Percentiles rank a stretch among this genome's conserved stretches.
phyloP scores from a whole-genome alignment of 2,797 vertebrate species.

The Stomatorhinus walkeri region DNA sequence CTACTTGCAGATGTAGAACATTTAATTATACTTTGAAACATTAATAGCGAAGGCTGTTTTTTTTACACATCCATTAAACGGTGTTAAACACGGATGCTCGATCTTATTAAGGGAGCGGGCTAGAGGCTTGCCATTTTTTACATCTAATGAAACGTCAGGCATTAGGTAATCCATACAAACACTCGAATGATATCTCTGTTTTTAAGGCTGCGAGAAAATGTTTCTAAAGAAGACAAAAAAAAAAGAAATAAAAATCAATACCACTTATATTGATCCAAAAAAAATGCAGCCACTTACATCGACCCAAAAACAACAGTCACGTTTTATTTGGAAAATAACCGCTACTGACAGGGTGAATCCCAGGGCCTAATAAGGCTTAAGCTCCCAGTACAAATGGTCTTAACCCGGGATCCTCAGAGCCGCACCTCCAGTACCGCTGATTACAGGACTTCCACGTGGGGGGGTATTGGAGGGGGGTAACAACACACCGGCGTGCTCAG shows the following conservation, averaged over 20 bases:
- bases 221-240: slow-evolving; percentile 15
- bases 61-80: slow-evolving; percentile 56
- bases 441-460: not conserved
- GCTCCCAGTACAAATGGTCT: slow-evolving; percentile 30
- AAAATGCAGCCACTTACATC: not conserved
- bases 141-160: slow-evolving; percentile 52
- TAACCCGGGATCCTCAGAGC: not conserved
- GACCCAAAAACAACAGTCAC: not conserved
- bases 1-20: slow-evolving; percentile 63
- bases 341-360: slow-evolving; percentile 14
- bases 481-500: not conserved
- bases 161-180: slow-evolving; percentile 34
- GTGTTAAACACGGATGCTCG: slow-evolving; percentile 51
- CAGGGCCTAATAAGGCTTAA: slow-evolving; percentile 17
- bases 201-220: slow-evolving; percentile 15
- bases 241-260: slow-evolving; percentile 1
- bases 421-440: not conserved
- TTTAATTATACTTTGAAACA: slow-evolving; percentile 65
- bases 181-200: slow-evolving; percentile 14
- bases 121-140: slow-evolving; percentile 38
- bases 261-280: not conserved
- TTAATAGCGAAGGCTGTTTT: slow-evolving; percentile 60
- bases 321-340: slow-evolving; percentile 10
- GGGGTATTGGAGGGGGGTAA: not conserved
- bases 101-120: slow-evolving; percentile 59